phyloP scores from a whole-genome alignment of 1,140 invertebrate species.

The Oncopodura yosiiana region DNA sequence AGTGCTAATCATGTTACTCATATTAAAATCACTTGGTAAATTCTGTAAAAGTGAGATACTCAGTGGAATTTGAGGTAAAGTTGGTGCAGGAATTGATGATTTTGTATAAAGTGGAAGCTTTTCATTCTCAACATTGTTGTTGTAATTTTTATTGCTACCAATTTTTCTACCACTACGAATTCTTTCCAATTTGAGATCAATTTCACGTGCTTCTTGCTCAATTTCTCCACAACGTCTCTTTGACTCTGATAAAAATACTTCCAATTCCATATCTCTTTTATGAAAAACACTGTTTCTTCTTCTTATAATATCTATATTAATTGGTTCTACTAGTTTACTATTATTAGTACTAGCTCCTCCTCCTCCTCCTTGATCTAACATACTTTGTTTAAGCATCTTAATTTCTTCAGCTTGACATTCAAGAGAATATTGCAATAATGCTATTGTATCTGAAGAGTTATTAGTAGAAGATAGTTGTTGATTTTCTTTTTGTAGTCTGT shows the following conservation, averaged over 20 bases:
- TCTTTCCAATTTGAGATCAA: conserved; percentile 7
- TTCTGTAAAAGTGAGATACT: too few species aligned
- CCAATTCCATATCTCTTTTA: conserved; percentile 9
- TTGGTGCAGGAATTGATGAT: too few species aligned
- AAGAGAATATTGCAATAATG: conserved; percentile 28
- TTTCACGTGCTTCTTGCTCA: conserved; percentile 17
- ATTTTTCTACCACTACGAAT: too few species aligned
- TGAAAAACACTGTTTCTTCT: background rate
- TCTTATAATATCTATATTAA: background rate
- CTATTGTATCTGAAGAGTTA: conserved; percentile 12
- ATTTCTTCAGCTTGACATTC: conserved; percentile 32
- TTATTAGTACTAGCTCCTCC: background rate
- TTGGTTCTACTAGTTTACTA: background rate
- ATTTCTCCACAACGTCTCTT: conserved; percentile 25
- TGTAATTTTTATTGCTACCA: too few species aligned
- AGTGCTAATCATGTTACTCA: too few species aligned
- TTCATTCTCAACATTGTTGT: too few species aligned
- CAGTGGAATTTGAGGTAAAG: too few species aligned
- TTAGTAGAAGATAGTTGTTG: background rate
- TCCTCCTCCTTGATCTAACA: background rate
- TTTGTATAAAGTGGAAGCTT: too few species aligned
- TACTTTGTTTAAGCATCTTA: background rate
- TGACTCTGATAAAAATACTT: conserved; percentile 24
- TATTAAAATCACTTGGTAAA: too few species aligned
- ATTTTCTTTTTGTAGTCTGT: conserved; percentile 2